A percentile compares a stretch with the other conserved stretches of the same genome.
Conservation (phyloP, 2,113 vertebrate genomes). For the Larimichthys polyactis region DNA sequence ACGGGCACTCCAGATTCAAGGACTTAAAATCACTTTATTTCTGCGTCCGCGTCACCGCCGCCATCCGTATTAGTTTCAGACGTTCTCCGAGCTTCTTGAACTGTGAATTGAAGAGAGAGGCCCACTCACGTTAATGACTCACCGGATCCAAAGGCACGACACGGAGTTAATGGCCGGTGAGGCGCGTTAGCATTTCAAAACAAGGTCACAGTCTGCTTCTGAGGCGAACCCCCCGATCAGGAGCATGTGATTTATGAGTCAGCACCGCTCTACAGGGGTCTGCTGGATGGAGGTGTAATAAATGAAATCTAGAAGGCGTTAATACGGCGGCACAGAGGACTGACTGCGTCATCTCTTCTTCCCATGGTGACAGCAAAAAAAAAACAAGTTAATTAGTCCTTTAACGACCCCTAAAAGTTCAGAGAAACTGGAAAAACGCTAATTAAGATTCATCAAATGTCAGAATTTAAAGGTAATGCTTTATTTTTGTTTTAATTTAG, state of each 20-base stretch:
- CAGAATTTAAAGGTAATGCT: neutral
- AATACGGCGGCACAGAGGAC: constrained; percentile 48
- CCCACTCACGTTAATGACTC: constrained; percentile 60
- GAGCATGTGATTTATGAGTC: constrained; percentile 72
- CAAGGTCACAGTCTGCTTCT: constrained; percentile 61
- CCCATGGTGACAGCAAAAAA: constrained; percentile 30
- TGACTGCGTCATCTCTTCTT: constrained; percentile 50
- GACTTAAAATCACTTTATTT: constrained; percentile 33
- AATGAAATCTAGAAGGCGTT: constrained; percentile 57
- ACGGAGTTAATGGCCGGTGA: constrained; percentile 53
- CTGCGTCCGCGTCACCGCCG: neutral
- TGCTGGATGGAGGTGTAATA: constrained; percentile 56
- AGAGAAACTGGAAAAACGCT: constrained; percentile 28
- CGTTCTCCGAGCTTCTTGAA: constrained; percentile 36
- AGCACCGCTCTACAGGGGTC: constrained; percentile 42
- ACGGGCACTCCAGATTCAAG: constrained; percentile 14
- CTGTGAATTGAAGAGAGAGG: constrained; percentile 34
- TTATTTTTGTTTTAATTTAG: too few relatives aligned
- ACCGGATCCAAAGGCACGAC: constrained; percentile 54
- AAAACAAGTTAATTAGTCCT: constrained; percentile 45
- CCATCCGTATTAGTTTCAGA: constrained; percentile 27
- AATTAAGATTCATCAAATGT: constrained; percentile 1
- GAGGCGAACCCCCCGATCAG: constrained; percentile 54
- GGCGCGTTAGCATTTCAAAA: constrained; percentile 61
- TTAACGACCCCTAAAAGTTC: constrained; percentile 1